Evolutionary conservation across 2,888 invertebrate genomes (phyloP).

Genomic region (Osedax fenrisi): DNA sequence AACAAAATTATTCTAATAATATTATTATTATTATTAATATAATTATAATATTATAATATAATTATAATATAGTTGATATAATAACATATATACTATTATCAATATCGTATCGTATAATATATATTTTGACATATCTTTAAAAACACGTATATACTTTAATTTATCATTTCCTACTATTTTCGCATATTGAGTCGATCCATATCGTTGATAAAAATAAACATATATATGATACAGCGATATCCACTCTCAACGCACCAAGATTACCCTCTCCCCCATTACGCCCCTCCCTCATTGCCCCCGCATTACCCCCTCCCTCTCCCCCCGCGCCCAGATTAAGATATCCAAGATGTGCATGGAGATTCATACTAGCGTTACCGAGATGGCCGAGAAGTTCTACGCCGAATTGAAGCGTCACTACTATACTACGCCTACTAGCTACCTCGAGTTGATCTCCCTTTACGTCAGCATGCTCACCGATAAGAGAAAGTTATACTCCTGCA

Average conservation of each 20-base stretch:
- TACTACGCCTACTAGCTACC: constrained; percentile 78
- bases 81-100: too few species aligned
- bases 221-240: too few species aligned
- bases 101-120: too few species aligned
- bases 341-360: constrained; percentile 62
- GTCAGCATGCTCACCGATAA: constrained; percentile 60
- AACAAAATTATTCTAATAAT: too few species aligned
- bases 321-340: not conserved
- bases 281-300: not conserved
- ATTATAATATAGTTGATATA: too few species aligned
- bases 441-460: constrained; percentile 72
- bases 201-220: too few species aligned
- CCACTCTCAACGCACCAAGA: not conserved
- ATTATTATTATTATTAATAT: too few species aligned
- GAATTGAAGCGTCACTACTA: constrained; percentile 77
- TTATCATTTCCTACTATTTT: too few species aligned
- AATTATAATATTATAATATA: too few species aligned
- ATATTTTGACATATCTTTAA: too few species aligned
- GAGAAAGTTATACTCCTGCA: constrained; percentile 60
- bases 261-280: not conserved
- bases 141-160: too few species aligned
- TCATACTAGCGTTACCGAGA: constrained; percentile 66
- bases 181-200: too few species aligned
- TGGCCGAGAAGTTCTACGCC: constrained; percentile 64
- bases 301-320: not conserved